Percentiles rank a stretch among this genome's conserved stretches.
phyloP scores from a whole-genome alignment of 2,113 vertebrate species.

The Petroica traversi region DNA sequence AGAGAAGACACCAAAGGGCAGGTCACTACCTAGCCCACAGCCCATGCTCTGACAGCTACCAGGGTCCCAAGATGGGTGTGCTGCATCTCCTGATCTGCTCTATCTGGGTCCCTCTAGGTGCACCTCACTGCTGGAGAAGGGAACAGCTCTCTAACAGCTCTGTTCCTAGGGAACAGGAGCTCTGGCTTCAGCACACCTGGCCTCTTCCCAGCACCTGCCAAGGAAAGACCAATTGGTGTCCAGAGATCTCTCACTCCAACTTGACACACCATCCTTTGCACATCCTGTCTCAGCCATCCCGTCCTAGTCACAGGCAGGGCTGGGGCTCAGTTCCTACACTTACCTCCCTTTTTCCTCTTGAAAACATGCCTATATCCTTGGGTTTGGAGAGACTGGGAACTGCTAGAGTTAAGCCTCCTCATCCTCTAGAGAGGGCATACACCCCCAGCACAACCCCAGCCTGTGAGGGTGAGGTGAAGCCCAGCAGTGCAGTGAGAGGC shows the following conservation, averaged over 20 bases:
- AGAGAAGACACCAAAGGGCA: constrained; percentile 29
- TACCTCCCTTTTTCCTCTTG: neutral
- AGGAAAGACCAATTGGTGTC: neutral
- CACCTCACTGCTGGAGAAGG: neutral
- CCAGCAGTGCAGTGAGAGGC: rapidly evolving
- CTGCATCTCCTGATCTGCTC: neutral
- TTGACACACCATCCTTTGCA: neutral
- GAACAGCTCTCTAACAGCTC: neutral
- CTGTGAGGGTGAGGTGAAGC: neutral
- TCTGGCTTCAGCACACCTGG: neutral
- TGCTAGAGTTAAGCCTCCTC: neutral
- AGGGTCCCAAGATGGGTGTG: neutral
- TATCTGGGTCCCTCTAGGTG: neutral
- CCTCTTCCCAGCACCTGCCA: neutral
- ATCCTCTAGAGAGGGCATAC: neutral
- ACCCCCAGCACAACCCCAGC: neutral
- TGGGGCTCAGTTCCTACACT: neutral
- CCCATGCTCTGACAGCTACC: neutral
- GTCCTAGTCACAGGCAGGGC: neutral
- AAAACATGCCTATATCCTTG: neutral
- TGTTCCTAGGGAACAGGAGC: neutral
- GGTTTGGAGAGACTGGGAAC: neutral
- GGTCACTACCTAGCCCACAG: neutral
- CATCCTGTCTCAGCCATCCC: neutral
- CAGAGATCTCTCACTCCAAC: neutral